A percentile compares a stretch with the other conserved stretches of the same genome.
These are phyloP conservation scores for Dipus sagitta DNA, from an alignment of 2,797 vertebrate genomes.

Conservation along the genomic window DNA sequence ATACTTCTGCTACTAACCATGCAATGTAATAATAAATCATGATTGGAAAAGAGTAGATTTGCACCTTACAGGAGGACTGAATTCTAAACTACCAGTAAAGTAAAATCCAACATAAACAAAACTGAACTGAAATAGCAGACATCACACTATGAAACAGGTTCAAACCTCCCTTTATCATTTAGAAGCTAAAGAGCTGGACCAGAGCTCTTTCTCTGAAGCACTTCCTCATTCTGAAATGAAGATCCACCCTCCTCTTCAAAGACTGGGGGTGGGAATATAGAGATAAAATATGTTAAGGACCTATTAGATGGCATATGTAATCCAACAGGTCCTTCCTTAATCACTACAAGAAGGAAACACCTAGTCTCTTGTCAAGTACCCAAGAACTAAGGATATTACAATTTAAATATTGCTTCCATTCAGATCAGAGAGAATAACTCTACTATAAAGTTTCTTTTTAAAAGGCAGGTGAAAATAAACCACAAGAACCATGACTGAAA, in stretches of 20 bases:
- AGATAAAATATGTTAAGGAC: neutral
- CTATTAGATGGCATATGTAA: neutral
- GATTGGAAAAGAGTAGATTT: conserved; percentile 6
- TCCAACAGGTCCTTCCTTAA: neutral
- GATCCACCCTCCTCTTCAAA: conserved; percentile 25
- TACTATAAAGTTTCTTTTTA: conserved; percentile 46
- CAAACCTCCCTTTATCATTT: conserved; percentile 22
- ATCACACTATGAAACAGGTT: conserved; percentile 26
- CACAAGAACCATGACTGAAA: conserved; percentile 9
- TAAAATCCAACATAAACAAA: conserved; percentile 39
- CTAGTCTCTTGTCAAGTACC: conserved; percentile 28
- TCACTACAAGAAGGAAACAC: neutral
- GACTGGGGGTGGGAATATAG: neutral
- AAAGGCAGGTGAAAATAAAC: conserved; percentile 59
- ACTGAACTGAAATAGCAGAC: conserved; percentile 53
- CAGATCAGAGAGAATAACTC: conserved; percentile 41
- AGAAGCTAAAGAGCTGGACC: conserved; percentile 1
- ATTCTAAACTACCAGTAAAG: conserved; percentile 1
- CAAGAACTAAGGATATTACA: conserved; percentile 51
- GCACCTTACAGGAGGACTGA: neutral
- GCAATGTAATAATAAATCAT: conserved; percentile 21
- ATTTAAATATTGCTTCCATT: conserved; percentile 45
- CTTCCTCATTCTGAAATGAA: conserved; percentile 57
- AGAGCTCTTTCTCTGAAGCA: conserved; percentile 46
- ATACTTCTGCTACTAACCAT: conserved; percentile 39